phyloP scores from a whole-genome alignment of 2,888 invertebrate genomes.

The Ophion ventricosus region DNA sequence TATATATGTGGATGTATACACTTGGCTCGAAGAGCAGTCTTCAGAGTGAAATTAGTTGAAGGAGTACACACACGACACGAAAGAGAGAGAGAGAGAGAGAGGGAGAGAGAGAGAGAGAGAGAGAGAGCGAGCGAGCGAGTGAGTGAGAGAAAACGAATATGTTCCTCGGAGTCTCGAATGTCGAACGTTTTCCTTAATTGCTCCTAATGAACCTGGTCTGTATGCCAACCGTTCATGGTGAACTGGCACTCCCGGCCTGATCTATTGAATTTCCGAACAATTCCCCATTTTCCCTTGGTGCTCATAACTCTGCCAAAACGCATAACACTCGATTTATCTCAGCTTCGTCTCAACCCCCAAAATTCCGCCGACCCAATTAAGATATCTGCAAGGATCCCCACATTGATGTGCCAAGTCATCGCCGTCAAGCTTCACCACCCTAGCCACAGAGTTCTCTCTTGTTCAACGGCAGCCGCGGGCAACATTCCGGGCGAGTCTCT shows the following conservation, averaged over 20 bases:
- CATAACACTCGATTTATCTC: not conserved
- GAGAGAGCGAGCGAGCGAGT: not conserved
- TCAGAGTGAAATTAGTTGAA: constrained; percentile 42
- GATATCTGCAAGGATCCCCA: not conserved
- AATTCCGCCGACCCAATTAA: not conserved
- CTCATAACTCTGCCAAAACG: not conserved
- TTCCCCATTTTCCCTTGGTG: not conserved
- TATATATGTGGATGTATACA: not conserved
- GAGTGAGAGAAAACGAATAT: not conserved
- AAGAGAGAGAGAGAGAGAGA: no score
- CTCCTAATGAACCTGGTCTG: constrained; percentile 50
- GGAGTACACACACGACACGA: constrained; percentile 24
- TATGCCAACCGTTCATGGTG: constrained; percentile 10
- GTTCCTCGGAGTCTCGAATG: constrained; percentile 14
- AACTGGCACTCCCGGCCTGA: not conserved
- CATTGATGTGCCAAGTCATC: no score
- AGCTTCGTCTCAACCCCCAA: not conserved
- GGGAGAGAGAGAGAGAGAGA: no score
- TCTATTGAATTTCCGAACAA: constrained; percentile 4
- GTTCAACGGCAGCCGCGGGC: no score
- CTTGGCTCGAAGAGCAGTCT: constrained; percentile 22
- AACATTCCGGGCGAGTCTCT: no score
- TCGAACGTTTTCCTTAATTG: constrained; percentile 57
- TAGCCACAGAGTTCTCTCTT: no score
- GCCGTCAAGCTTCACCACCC: no score